Conservation (phyloP, 2,113 vertebrate genomes). For the Jaculus jaculus region DNA sequence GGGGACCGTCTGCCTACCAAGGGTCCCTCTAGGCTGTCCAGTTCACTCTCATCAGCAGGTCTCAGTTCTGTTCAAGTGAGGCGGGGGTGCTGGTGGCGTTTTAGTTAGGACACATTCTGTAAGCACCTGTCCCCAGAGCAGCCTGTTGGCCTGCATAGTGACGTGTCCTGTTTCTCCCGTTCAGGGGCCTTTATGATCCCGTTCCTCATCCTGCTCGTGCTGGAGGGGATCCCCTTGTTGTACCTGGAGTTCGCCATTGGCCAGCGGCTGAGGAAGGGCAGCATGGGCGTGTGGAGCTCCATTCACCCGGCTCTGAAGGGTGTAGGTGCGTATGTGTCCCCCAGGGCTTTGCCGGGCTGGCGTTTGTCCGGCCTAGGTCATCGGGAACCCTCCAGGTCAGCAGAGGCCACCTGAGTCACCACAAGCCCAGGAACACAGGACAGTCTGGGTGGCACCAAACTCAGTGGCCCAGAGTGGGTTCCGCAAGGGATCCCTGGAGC, state of each 20-base stretch:
- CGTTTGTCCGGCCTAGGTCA: neutral
- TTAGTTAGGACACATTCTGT: neutral
- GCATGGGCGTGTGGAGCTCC: slow-evolving; percentile 92
- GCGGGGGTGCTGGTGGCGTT: neutral
- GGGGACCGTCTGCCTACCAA: neutral
- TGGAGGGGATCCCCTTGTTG: slow-evolving; percentile 95
- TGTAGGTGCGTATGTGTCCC: slow-evolving; percentile 84
- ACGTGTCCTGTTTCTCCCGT: neutral
- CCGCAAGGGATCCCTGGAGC: neutral
- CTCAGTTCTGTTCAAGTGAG: neutral
- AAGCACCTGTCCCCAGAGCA: neutral
- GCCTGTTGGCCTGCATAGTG: neutral
- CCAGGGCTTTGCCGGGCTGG: too few species aligned
- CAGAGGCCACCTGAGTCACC: neutral
- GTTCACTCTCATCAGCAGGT: neutral
- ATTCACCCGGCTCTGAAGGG: slow-evolving; percentile 92
- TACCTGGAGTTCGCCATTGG: slow-evolving; percentile 97
- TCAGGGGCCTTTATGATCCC: slow-evolving; percentile 99
- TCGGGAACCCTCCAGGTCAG: neutral
- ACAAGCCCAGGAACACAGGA: neutral
- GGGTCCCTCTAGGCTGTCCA: neutral
- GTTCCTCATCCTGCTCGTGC: slow-evolving; percentile 94
- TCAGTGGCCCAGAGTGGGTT: too few species aligned
- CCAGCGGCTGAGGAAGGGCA: slow-evolving; percentile 94
- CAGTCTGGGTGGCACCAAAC: accelerated